These are phyloP conservation scores for Rotaria magnacalcarata DNA, from an alignment of 2,888 invertebrate species.

Conservation along the genomic window DNA sequence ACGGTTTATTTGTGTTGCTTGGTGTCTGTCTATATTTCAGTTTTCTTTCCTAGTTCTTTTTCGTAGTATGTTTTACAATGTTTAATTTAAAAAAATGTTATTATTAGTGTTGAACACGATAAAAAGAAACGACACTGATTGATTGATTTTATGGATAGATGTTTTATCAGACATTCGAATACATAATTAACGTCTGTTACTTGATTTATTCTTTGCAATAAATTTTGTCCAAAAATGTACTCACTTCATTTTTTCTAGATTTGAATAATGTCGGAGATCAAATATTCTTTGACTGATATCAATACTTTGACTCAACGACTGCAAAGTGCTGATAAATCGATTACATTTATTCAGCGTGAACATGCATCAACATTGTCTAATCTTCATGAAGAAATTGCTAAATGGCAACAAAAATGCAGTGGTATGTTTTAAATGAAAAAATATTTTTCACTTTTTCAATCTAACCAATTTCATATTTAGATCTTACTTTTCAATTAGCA, in stretches of 20 bases:
- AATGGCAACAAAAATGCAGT: slow-evolving; percentile 23
- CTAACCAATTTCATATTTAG: neutral
- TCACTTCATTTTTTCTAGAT: neutral
- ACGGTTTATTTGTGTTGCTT: neutral
- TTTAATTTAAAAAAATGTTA: neutral
- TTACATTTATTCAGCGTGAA: slow-evolving; percentile 15
- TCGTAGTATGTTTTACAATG: neutral
- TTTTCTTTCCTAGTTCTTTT: neutral
- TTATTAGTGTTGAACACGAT: slow-evolving; percentile 6
- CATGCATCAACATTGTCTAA: neutral
- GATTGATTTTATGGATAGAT: neutral
- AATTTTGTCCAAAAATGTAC: neutral
- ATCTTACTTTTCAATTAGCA: slow-evolving; percentile 28
- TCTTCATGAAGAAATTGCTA: slow-evolving; percentile 17
- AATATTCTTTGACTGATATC: neutral
- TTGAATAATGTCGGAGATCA: neutral
- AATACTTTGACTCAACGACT: neutral
- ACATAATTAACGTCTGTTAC: neutral
- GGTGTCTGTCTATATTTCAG: neutral
- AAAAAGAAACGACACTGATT: neutral
- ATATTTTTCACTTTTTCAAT: neutral
- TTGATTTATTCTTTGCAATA: neutral
- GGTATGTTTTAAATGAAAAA: neutral
- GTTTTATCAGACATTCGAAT: neutral
- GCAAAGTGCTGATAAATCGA: slow-evolving; percentile 27